phyloP scores from a whole-genome alignment of 2,797 vertebrate genomes.

The Tapirus indicus region DNA sequence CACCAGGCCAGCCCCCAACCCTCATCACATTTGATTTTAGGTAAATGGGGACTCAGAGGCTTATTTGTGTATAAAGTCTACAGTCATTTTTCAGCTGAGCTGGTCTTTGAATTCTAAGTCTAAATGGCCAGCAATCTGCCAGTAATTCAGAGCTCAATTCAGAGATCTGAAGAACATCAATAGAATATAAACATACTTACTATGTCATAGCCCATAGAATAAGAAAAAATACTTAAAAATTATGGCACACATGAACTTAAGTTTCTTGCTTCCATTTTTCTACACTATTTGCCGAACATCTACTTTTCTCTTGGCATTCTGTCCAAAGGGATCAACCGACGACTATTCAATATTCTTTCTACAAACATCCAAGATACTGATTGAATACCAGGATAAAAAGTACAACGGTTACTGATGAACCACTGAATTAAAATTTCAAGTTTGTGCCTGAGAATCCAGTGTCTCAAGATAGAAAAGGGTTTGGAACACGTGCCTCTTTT shows the following conservation, averaged over 20 bases:
- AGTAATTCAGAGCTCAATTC: background rate
- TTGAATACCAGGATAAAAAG: background rate
- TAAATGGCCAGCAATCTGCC: background rate
- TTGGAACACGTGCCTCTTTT: background rate
- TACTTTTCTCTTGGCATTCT: background rate
- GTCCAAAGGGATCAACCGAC: background rate
- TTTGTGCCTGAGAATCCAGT: background rate
- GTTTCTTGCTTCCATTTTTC: background rate
- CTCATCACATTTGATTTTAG: constrained; percentile 3
- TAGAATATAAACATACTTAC: constrained; percentile 49
- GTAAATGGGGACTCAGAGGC: background rate
- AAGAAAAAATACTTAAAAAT: constrained; percentile 62
- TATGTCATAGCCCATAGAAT: constrained; percentile 20
- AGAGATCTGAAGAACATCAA: background rate
- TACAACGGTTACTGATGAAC: background rate
- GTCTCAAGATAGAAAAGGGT: background rate
- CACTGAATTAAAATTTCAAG: constrained; percentile 31
- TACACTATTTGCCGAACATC: background rate
- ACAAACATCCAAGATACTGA: background rate
- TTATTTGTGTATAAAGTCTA: background rate
- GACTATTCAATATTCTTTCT: background rate
- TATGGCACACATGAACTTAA: background rate
- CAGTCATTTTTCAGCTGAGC: constrained; percentile 11
- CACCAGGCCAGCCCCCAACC: too few relatives aligned
- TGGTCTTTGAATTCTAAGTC: constrained; percentile 45